Evolutionary conservation across 2,888 invertebrate species (phyloP).

Genomic region (Candidula unifasciata): DNA sequence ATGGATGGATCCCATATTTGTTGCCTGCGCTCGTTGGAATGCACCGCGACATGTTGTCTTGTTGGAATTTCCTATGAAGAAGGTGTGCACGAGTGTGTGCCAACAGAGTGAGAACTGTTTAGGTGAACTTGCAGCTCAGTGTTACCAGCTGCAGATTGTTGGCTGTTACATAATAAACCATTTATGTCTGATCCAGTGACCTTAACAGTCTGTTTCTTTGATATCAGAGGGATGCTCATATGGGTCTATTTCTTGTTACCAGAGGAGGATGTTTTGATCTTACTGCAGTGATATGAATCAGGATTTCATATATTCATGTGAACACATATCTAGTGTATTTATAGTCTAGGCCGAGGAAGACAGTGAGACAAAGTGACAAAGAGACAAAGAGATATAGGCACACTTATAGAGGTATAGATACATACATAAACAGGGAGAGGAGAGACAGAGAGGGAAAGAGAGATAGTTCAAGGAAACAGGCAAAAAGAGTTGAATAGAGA

Average conservation of each 20-base stretch:
- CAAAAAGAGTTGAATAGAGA: too few relatives aligned
- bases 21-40: background rate
- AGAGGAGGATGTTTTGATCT: too few relatives aligned
- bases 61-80: constrained; percentile 9
- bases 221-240: too few relatives aligned
- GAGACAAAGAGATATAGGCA: background rate
- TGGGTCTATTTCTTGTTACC: too few relatives aligned
- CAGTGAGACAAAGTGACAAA: constrained; percentile 23
- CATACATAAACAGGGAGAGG: constrained; percentile 1
- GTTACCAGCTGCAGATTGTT: background rate
- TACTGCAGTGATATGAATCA: background rate
- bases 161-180: background rate
- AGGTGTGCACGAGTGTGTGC: background rate
- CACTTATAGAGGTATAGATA: constrained; percentile 13
- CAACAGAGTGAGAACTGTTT: background rate
- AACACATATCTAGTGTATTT: background rate
- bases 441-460: too few relatives aligned
- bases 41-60: background rate
- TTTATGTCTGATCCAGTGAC: too few relatives aligned
- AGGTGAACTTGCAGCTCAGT: background rate
- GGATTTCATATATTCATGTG: background rate
- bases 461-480: too few relatives aligned
- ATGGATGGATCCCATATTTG: constrained; percentile 28
- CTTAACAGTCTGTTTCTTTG: too few relatives aligned
- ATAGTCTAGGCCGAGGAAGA: too few relatives aligned